phyloP scores from a whole-genome alignment of 2,113 vertebrate species.

The Petaurus breviceps region DNA sequence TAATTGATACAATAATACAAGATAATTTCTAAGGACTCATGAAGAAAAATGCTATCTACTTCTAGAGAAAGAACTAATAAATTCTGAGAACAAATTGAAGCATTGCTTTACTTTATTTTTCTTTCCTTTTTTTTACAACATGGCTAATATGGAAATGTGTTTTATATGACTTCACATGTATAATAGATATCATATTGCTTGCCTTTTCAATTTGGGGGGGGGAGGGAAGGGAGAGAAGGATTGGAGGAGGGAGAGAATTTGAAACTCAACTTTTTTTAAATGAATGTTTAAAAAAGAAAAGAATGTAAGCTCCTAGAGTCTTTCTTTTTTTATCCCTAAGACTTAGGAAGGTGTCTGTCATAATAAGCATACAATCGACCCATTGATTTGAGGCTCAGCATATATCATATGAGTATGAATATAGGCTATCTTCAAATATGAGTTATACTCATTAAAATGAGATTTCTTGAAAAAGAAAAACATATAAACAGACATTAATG shows the following conservation, averaged over 20 bases:
- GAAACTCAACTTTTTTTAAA: neutral
- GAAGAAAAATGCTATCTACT: neutral
- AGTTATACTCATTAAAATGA: neutral
- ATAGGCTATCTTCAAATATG: neutral
- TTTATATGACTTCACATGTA: neutral
- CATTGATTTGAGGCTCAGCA: neutral
- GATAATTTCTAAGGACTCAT: neutral
- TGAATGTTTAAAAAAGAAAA: neutral
- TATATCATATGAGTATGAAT: neutral
- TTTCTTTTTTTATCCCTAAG: neutral
- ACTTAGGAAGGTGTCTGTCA: neutral
- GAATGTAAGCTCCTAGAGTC: neutral
- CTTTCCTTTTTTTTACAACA: neutral
- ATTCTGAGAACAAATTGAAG: neutral
- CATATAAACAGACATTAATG: neutral
- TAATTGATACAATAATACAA: neutral
- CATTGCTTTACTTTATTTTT: neutral
- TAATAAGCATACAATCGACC: neutral
- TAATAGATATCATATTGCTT: neutral
- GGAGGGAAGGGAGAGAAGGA: neutral
- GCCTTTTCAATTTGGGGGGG: neutral
- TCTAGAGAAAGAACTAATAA: neutral
- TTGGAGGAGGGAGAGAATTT: neutral
- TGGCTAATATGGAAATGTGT: neutral
- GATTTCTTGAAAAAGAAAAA: neutral